phyloP scores from a whole-genome alignment of 2,797 vertebrate genomes.

The Tadarida brasiliensis region DNA sequence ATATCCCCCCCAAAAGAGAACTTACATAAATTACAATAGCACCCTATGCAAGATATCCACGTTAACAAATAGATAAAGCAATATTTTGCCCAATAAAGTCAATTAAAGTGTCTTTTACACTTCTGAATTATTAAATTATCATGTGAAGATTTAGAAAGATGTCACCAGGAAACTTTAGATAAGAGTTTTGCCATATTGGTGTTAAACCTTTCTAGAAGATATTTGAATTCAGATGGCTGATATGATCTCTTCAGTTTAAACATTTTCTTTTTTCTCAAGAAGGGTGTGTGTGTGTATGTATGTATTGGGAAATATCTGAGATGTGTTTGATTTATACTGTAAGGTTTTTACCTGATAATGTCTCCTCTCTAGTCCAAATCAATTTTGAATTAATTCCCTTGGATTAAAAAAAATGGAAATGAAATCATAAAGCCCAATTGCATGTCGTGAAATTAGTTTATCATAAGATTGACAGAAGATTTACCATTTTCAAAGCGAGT shows the following conservation, averaged over 20 bases:
- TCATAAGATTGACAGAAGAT: slow-evolving; percentile 17
- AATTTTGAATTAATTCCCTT: slow-evolving; percentile 55
- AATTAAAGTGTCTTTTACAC: slow-evolving; percentile 9
- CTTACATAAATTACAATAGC: slow-evolving; percentile 27
- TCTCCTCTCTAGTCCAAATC: slow-evolving; percentile 37
- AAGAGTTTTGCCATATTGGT: slow-evolving; percentile 40
- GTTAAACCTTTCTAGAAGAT: slow-evolving; percentile 11
- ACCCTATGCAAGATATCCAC: neutral
- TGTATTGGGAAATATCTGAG: neutral
- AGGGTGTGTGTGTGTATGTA: neutral
- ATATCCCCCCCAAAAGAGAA: neutral
- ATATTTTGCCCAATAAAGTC: slow-evolving; percentile 17
- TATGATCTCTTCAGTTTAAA: slow-evolving; percentile 38
- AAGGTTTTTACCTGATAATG: slow-evolving; percentile 31
- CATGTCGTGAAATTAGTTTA: slow-evolving; percentile 45
- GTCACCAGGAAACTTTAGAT: slow-evolving; percentile 41
- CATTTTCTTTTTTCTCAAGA: slow-evolving; percentile 57
- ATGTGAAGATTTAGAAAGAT: slow-evolving; percentile 51
- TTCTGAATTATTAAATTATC: slow-evolving; percentile 57
- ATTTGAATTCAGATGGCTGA: slow-evolving; percentile 56
- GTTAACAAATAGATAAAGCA: slow-evolving; percentile 19
- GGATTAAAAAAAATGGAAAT: slow-evolving; percentile 42
- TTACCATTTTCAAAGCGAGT: slow-evolving; percentile 57
- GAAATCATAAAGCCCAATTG: slow-evolving; percentile 12
- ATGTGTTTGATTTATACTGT: slow-evolving; percentile 46